A percentile compares a stretch with the other conserved stretches of the same genome.
Conservation (phyloP, 2,888 invertebrate species). For the Trichacis sp. region DNA sequence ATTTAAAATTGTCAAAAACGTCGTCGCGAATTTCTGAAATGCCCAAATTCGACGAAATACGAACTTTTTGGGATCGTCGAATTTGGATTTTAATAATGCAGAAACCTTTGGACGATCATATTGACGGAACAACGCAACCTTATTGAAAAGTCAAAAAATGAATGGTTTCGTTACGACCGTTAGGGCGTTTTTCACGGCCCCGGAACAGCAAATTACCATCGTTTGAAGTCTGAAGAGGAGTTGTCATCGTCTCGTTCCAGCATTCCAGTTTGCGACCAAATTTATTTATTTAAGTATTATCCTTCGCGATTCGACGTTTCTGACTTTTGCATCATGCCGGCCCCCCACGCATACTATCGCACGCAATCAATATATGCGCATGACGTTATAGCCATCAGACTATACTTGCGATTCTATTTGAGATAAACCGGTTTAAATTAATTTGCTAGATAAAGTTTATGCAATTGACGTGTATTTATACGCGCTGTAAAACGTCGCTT, state of each 20-base stretch:
- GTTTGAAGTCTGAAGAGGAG: slow-evolving; percentile 62
- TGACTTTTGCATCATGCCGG: slow-evolving; percentile 56
- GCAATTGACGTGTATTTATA: background rate
- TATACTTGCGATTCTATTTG: background rate
- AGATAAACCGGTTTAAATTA: background rate
- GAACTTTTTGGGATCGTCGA: too few relatives aligned
- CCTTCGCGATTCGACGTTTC: background rate
- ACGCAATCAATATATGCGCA: slow-evolving; percentile 52
- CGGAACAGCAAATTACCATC: slow-evolving; percentile 55
- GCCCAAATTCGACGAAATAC: too few relatives aligned
- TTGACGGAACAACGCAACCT: slow-evolving; percentile 2
- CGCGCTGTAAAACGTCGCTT: background rate
- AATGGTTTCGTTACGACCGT: too few relatives aligned
- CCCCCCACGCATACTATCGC: slow-evolving; percentile 59
- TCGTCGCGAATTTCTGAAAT: too few relatives aligned
- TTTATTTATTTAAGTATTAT: slow-evolving; percentile 41
- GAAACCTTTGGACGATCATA: too few relatives aligned
- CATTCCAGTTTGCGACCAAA: slow-evolving; percentile 56
- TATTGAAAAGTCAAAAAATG: slow-evolving; percentile 44
- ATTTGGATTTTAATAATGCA: too few relatives aligned
- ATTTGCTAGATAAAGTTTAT: background rate
- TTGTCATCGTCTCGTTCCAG: slow-evolving; percentile 66
- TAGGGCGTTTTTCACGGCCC: slow-evolving; percentile 31
- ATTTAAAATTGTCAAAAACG: too few relatives aligned
- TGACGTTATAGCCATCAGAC: background rate